phyloP scores from a whole-genome alignment of 2,797 vertebrate species.

The Champsocephalus esox region DNA sequence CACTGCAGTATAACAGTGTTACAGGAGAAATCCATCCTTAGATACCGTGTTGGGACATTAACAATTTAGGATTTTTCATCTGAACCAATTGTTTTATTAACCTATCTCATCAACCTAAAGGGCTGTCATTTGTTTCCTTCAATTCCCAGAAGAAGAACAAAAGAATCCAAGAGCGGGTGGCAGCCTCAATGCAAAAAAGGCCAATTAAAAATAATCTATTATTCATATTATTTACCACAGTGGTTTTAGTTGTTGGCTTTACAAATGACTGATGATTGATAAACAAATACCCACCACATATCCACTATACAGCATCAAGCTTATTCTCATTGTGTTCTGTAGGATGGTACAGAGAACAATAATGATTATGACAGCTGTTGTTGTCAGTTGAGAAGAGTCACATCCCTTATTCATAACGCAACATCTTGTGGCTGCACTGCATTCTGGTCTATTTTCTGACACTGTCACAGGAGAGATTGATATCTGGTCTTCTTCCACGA shows the following conservation, averaged over 20 bases:
- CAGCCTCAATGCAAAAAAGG: background rate
- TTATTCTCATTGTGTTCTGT: slow-evolving; percentile 20
- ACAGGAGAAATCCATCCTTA: slow-evolving; percentile 1
- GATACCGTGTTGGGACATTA: background rate
- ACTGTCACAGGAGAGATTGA: slow-evolving; percentile 45
- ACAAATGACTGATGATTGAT: slow-evolving; percentile 14
- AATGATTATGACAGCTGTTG: slow-evolving; percentile 57
- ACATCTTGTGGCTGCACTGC: slow-evolving; percentile 48
- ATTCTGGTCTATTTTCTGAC: slow-evolving; percentile 63
- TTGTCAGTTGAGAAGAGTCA: slow-evolving; percentile 45
- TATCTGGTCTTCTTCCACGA: slow-evolving; percentile 36
- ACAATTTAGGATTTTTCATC: slow-evolving; percentile 16
- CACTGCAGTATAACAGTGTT: background rate
- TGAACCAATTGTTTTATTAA: slow-evolving; percentile 15
- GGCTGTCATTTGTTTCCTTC: slow-evolving; percentile 1
- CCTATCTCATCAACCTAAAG: background rate
- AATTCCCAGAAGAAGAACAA: slow-evolving; percentile 21
- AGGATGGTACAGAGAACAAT: slow-evolving; percentile 42
- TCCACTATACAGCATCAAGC: slow-evolving; percentile 10
- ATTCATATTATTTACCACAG: no score
- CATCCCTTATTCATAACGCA: slow-evolving; percentile 59
- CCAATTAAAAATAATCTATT: background rate
- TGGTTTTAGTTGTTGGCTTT: slow-evolving; percentile 1
- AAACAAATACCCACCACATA: slow-evolving; percentile 9
- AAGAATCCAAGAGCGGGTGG: background rate